These are phyloP conservation scores for Drosophila anomelani DNA, from an alignment of 2,888 invertebrate species.

Conservation along the genomic window DNA sequence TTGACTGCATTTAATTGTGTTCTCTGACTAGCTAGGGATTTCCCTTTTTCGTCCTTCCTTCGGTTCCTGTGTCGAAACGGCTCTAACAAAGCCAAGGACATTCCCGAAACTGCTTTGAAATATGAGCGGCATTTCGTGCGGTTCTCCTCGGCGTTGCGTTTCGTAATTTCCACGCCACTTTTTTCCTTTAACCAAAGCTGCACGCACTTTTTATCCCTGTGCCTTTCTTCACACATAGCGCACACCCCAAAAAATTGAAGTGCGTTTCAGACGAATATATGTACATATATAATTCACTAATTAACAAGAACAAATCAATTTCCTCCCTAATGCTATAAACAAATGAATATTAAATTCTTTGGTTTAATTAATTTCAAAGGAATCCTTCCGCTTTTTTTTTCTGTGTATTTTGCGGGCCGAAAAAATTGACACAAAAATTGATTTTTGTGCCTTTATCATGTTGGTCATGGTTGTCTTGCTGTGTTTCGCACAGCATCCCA, in stretches of 20 bases:
- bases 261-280: not conserved
- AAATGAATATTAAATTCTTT: not conserved
- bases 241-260: conserved; percentile 16
- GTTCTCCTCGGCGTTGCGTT: conserved; percentile 26
- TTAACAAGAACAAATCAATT: not conserved
- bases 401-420: not conserved
- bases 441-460: conserved; percentile 71
- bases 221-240: conserved; percentile 41
- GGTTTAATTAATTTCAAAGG: not conserved
- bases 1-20: conserved; percentile 42
- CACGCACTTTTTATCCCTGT: conserved; percentile 26
- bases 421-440: conserved; percentile 72
- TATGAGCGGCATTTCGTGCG: conserved; percentile 63
- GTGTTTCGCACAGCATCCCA: conserved; percentile 54
- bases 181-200: conserved; percentile 25
- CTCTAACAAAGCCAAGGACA: conserved; percentile 34
- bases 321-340: not conserved
- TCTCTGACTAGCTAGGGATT: not conserved
- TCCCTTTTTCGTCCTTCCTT: not conserved
- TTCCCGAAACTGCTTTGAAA: conserved; percentile 59
- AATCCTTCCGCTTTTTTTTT: not conserved
- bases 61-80: conserved; percentile 14
- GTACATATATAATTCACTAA: too few relatives aligned
- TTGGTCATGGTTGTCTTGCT: conserved; percentile 23
- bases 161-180: conserved; percentile 6